A percentile compares a stretch with the other conserved stretches of the same genome.
These are phyloP conservation scores for Agapostemon virescens DNA, from an alignment of 2,888 invertebrate genomes.

Conservation along the genomic window DNA sequence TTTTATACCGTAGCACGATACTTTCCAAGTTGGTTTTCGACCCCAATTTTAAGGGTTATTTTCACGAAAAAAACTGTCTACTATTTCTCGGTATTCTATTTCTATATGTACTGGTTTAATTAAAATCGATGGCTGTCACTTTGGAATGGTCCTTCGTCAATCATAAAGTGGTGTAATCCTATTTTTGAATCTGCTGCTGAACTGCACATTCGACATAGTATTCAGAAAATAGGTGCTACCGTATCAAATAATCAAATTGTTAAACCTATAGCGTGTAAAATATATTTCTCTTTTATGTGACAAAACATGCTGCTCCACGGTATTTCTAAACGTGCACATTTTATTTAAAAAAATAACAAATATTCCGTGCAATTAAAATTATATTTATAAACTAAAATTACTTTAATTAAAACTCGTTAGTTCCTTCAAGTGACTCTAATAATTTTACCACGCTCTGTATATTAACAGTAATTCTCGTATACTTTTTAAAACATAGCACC, in stretches of 20 bases:
- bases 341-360: background rate
- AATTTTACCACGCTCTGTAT: background rate
- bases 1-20: background rate
- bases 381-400: background rate
- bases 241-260: no score
- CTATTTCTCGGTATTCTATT: background rate
- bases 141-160: conserved; percentile 1
- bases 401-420: background rate
- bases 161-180: background rate
- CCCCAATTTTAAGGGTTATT: background rate
- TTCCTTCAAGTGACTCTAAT: background rate
- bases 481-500: background rate
- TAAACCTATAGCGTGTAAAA: background rate
- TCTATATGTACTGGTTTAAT: background rate
- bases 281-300: background rate
- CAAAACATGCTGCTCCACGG: background rate
- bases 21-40: background rate
- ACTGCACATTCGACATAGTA: background rate
- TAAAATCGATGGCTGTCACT: background rate
- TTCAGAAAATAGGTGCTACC: background rate
- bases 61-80: background rate
- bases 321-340: background rate
- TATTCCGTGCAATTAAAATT: background rate
- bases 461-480: background rate
- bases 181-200: background rate